Conservation (phyloP, 2,888 invertebrate species). For the Agrypnus murinus region DNA sequence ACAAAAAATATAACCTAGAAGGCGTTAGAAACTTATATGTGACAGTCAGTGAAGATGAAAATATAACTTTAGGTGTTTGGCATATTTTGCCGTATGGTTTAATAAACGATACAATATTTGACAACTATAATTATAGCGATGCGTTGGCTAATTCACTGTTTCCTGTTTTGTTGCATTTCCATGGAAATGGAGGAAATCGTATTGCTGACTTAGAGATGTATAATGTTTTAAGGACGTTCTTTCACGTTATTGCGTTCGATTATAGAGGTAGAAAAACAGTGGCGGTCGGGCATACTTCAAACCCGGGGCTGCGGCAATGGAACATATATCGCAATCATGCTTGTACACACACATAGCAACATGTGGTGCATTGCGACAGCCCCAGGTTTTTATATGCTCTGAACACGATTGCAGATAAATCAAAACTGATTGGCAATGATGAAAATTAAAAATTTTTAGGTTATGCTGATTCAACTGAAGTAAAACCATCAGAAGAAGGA, state of each 20-base stretch:
- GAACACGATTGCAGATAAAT: too few species aligned
- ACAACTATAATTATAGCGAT: conserved; percentile 73
- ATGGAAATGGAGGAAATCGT: conserved; percentile 68
- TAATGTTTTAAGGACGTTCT: conserved; percentile 77
- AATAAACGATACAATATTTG: conserved; percentile 71
- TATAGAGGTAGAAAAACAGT: conserved; percentile 66
- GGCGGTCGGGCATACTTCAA: too few species aligned
- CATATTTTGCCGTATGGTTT: conserved; percentile 84
- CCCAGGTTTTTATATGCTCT: too few species aligned
- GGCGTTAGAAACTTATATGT: conserved; percentile 83
- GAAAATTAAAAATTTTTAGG: conserved; percentile 56
- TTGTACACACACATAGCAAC: too few species aligned
- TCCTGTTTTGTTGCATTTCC: conserved; percentile 67
- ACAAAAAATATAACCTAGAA: conserved; percentile 71
- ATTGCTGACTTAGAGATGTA: conserved; percentile 78
- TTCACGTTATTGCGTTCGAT: conserved; percentile 68
- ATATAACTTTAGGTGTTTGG: conserved; percentile 78
- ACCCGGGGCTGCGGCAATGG: too few species aligned
- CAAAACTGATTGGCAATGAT: too few species aligned
- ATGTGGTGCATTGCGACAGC: too few species aligned
- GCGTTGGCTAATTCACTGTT: conserved; percentile 71
- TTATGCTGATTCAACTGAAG: conserved; percentile 66
- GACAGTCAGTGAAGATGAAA: conserved; percentile 67
- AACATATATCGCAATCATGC: too few species aligned
- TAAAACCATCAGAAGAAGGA: conserved; percentile 62